Evolutionary conservation across 2,888 invertebrate species (phyloP).

Genomic region (Drosophila birchii): DNA sequence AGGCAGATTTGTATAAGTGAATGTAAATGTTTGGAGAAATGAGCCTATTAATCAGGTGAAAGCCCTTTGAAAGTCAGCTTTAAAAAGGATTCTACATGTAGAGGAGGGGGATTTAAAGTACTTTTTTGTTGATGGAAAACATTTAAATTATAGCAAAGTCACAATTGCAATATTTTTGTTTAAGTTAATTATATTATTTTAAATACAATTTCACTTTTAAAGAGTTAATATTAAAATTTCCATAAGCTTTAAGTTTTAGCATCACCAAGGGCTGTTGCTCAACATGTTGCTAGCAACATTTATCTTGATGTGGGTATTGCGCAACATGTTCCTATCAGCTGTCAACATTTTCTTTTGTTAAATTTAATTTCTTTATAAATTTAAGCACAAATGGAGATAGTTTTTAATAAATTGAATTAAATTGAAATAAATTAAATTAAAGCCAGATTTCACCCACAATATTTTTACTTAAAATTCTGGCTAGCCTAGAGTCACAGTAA

Average conservation of each 20-base stretch:
- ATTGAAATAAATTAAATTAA: too few species aligned
- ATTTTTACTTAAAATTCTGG: neutral
- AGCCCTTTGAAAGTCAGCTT: neutral
- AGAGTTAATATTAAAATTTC: neutral
- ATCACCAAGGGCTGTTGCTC: neutral
- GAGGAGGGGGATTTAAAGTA: neutral
- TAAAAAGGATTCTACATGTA: neutral
- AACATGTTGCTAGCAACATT: neutral
- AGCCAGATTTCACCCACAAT: neutral
- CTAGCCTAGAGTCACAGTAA: neutral
- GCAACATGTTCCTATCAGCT: neutral
- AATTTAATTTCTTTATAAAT: neutral
- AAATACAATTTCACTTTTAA: neutral
- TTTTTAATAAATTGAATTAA: neutral
- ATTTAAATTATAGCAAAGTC: neutral
- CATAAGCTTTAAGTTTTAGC: neutral
- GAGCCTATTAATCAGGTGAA: slow-evolving; percentile 1
- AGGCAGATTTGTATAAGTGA: neutral
- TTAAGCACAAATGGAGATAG: neutral
- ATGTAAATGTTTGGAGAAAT: neutral
- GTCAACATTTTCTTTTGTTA: neutral
- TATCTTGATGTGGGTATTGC: neutral
- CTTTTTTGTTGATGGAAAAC: neutral
- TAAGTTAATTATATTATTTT: neutral
- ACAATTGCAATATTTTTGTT: neutral